Conservation (phyloP, 2,113 vertebrate genomes). For the Elephas maximus region DNA sequence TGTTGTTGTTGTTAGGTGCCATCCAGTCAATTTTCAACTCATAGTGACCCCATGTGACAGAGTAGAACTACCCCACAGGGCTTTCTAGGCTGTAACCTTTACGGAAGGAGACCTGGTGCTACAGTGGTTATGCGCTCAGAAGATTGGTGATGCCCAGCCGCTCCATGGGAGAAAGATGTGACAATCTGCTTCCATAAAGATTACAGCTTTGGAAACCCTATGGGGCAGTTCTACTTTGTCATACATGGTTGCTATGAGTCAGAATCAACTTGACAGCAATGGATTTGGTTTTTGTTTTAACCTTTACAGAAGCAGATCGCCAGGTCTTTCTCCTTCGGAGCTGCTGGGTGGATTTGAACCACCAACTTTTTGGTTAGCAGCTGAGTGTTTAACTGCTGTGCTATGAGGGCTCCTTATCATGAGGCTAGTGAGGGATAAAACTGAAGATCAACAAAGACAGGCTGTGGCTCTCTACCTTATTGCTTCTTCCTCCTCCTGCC, state of each 20-base stretch:
- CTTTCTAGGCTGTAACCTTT: neutral
- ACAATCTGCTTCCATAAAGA: neutral
- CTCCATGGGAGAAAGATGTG: too few relatives aligned
- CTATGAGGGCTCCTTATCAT: neutral
- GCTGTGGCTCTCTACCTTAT: neutral
- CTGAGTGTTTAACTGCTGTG: neutral
- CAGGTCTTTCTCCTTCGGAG: neutral
- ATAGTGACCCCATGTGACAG: neutral
- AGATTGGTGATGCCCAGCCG: neutral
- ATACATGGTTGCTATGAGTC: neutral
- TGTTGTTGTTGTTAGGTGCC: neutral
- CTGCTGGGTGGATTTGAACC: neutral
- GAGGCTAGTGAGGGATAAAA: neutral
- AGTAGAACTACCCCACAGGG: neutral
- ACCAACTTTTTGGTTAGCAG: neutral
- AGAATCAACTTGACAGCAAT: neutral
- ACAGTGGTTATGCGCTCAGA: neutral
- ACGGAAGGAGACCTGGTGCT: neutral
- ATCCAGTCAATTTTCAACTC: neutral
- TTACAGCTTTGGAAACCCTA: neutral
- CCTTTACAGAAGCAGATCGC: neutral
- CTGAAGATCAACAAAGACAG: neutral
- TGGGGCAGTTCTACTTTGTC: neutral
- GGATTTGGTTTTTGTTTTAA: neutral
- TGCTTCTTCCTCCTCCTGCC: neutral